phyloP scores from a whole-genome alignment of 2,888 invertebrate genomes.

The Melolontha melolontha region DNA sequence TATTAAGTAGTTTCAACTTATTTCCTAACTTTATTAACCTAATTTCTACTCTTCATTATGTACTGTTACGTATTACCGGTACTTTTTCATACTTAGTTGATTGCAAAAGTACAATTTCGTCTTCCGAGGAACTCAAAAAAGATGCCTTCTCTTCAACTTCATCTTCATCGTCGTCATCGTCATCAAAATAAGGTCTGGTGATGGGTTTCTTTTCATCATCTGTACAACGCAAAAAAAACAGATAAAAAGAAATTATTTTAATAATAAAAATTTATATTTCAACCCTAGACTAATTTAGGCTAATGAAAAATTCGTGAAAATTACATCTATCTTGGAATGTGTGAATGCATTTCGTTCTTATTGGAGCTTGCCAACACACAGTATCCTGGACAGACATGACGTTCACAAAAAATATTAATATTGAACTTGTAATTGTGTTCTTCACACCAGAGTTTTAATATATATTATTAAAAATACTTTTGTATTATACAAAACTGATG shows the following conservation, averaged over 20 bases:
- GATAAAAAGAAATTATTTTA: not conserved
- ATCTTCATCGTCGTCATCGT: conserved; percentile 70
- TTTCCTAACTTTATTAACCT: not conserved
- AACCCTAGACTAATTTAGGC: too few relatives aligned
- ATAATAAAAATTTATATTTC: conserved; percentile 51
- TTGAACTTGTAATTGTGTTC: too few relatives aligned
- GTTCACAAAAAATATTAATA: too few relatives aligned
- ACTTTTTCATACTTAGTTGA: conserved; percentile 47
- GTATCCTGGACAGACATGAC: too few relatives aligned
- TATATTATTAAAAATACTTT: too few relatives aligned
- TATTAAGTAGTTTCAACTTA: not conserved
- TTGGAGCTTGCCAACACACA: too few relatives aligned
- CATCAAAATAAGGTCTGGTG: conserved; percentile 77
- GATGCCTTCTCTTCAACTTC: conserved; percentile 49
- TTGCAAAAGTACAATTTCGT: conserved; percentile 50
- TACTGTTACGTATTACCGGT: conserved; percentile 38
- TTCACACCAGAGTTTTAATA: too few relatives aligned
- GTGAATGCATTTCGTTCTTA: too few relatives aligned
- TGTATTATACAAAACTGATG: too few relatives aligned
- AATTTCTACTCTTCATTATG: not conserved
- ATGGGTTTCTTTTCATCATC: conserved; percentile 54
- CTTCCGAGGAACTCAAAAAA: conserved; percentile 50
- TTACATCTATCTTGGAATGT: too few relatives aligned
- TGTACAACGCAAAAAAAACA: too few relatives aligned
- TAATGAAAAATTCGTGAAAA: too few relatives aligned